Conservation (phyloP, 2,888 invertebrate species). For the Metopia argyrocephala region DNA sequence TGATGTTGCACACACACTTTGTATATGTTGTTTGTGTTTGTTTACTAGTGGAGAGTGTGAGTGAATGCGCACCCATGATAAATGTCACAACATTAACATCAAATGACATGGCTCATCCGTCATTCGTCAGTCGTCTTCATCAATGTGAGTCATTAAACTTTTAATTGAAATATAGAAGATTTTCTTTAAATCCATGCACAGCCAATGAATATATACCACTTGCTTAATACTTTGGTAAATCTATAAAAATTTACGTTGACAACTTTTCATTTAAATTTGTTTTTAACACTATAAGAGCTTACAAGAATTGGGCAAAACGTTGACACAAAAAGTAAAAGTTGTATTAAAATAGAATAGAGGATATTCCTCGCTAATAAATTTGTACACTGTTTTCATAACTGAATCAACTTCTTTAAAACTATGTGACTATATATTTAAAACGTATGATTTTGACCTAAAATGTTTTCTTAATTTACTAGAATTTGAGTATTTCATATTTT, state of each 20-base stretch:
- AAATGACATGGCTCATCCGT: conserved; percentile 78
- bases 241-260: conserved; percentile 30
- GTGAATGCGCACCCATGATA: conserved; percentile 75
- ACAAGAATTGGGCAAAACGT: neutral
- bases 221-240: conserved; percentile 29
- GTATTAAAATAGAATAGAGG: neutral
- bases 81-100: conserved; percentile 79
- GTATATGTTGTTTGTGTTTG: conserved; percentile 4
- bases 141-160: conserved; percentile 44
- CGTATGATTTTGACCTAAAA: no score
- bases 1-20: neutral
- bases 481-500: no score
- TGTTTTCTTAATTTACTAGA: no score
- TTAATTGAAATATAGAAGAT: conserved; percentile 37
- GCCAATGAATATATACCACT: neutral
- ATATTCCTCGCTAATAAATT: no score
- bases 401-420: no score
- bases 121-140: conserved; percentile 74
- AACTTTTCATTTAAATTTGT: conserved; percentile 26
- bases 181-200: conserved; percentile 16
- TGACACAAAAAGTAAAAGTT: neutral
- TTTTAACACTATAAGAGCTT: neutral
- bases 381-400: no score
- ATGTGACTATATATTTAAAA: no score
- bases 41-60: conserved; percentile 1